Base-by-base conservation (phyloP, 2,797 vertebrate species). In the Chloroceryle inda region DNA sequence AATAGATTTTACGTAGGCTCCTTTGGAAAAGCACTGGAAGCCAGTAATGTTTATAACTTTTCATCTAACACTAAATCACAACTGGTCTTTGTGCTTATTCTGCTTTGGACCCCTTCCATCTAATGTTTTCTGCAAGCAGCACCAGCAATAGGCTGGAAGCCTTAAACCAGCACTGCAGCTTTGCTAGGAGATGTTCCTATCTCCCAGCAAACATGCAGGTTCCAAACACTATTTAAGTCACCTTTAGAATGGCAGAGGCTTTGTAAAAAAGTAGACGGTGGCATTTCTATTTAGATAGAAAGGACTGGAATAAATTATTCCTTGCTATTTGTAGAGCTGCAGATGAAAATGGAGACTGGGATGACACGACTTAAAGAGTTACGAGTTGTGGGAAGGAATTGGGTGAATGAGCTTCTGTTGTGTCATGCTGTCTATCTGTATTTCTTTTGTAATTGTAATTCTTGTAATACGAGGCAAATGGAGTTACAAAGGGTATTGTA, bases 341-440 rank as follows among this genome's bases (percentile, higher is more conserved):
- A 50, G 75, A 27, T 56, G 47, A 50, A 61, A 67, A 40, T 18
- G 22, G 62, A 61, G 24, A 5, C 19, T 50, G 12, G 42, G 17
- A 42, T 56, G 62, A 12, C 23, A 11, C 0, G 2, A 27, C 27
- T 40, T 63, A 3, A 8, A 9, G 56, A 59, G 35, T 33, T 33
- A 7, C 8, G 13, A 5, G 3, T 6, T 53, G 2, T 40, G 14
- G 20, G 11, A 15, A 45, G 13, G 68, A 62, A 5, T 6, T 4
- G 17, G 24, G 33, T 13, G 17, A 3, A 17, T 69, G 21, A 5
- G 10, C 15, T 7, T 80, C 61, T 31, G 0, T 5, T 27, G 31
- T 4, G 10, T 22, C 35, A 9, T 4, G 24, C 58, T 11, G 4
- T 29, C 50, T 24, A 26, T 87, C 56, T n/a, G 4, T 4, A 10